Evolutionary conservation across 2,797 vertebrate species (phyloP).

Genomic region (Labroides dimidiatus): DNA sequence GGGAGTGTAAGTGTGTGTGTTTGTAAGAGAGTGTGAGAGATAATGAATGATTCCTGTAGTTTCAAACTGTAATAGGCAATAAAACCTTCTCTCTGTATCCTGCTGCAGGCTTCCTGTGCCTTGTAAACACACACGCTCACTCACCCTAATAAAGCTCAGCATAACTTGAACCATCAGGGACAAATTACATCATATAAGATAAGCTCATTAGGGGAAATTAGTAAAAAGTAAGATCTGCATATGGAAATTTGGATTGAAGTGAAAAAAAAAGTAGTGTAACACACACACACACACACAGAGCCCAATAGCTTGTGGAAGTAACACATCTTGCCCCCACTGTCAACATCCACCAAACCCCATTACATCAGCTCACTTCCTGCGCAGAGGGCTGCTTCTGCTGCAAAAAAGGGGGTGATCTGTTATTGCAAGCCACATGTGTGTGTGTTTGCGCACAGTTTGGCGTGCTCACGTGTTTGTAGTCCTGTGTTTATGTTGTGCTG

Average conservation of each 20-base stretch:
- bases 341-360: conserved; percentile 41
- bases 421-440: conserved; percentile 17
- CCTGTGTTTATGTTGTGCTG: conserved; percentile 34
- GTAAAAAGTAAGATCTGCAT: no score
- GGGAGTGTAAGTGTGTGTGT: conserved; percentile 1
- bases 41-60: conserved; percentile 44
- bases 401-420: conserved; percentile 44
- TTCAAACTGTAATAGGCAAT: conserved; percentile 40
- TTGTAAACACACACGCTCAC: conserved; percentile 8
- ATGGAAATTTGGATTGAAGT: no score
- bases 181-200: neutral
- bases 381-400: conserved; percentile 30
- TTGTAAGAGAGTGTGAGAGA: conserved; percentile 29
- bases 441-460: neutral
- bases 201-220: neutral
- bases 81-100: conserved; percentile 48
- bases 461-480: neutral
- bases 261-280: neutral
- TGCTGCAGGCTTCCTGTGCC: conserved; percentile 39
- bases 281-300: conserved; percentile 16
- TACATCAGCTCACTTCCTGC: conserved; percentile 54
- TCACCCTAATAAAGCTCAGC: conserved; percentile 5
- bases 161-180: conserved; percentile 6
- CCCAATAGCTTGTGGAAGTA: conserved; percentile 15
- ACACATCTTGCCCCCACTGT: conserved; percentile 26